phyloP scores from a whole-genome alignment of 2,888 invertebrate species.

The Leptothorax acervorum region DNA sequence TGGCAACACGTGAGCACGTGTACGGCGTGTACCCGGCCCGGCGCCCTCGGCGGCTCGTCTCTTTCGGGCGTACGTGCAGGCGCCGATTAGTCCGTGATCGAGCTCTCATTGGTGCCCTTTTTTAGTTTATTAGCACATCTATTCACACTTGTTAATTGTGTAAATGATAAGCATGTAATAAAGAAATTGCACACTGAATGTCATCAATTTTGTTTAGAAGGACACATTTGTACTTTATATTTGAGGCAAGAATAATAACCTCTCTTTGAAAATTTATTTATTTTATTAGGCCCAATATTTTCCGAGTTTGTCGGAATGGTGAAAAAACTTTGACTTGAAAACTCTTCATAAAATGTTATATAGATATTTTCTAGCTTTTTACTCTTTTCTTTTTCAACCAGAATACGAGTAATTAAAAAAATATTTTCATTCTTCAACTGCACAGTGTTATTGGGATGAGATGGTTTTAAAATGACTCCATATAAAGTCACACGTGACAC shows the following conservation, averaged over 20 bases:
- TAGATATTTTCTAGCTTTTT: neutral
- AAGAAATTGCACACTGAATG: neutral
- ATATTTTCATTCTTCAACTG: neutral
- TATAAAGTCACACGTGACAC: neutral
- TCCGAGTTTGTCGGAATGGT: neutral
- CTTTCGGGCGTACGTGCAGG: too few relatives aligned
- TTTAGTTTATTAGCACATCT: neutral
- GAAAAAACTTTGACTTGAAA: neutral
- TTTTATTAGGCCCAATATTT: neutral
- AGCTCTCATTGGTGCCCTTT: neutral
- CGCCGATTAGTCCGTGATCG: too few relatives aligned
- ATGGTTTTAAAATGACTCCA: neutral
- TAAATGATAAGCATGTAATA: conserved; percentile 1
- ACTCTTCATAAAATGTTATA: neutral
- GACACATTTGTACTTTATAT: conserved; percentile 10
- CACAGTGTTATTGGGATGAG: neutral
- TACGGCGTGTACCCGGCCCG: too few relatives aligned
- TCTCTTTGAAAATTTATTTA: neutral
- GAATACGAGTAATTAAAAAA: neutral
- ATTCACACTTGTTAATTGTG: neutral
- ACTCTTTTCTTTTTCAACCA: neutral
- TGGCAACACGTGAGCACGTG: too few relatives aligned
- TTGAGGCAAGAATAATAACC: neutral
- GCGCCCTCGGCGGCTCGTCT: too few relatives aligned
- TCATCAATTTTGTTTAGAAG: neutral